Percentiles rank a stretch among this genome's conserved stretches.
Evolutionary conservation across 2,113 vertebrate species (phyloP).

Genomic region (Hemibagrus wyckioides): DNA sequence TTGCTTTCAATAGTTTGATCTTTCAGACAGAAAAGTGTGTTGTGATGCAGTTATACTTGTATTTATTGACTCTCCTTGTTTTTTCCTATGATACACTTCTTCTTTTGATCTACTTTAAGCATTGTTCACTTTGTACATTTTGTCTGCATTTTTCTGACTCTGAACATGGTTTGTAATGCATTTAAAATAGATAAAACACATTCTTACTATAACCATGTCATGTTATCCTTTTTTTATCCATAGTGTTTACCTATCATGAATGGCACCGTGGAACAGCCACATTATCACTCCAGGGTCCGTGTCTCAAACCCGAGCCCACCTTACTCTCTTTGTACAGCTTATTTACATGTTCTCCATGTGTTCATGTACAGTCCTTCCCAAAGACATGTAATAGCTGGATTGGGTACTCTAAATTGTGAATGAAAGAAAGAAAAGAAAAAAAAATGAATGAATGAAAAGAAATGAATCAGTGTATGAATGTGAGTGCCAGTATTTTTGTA

Average conservation of each 20-base stretch:
- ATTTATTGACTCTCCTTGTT: constrained; percentile 36
- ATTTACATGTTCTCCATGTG: not conserved
- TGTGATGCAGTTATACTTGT: constrained; percentile 49
- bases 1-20: constrained; percentile 61
- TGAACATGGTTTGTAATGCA: constrained; percentile 54
- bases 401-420: not conserved
- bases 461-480: not conserved
- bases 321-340: not conserved
- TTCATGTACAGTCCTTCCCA: not conserved
- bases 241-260: not conserved
- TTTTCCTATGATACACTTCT: constrained; percentile 62
- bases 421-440: too few relatives aligned
- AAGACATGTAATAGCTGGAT: not conserved
- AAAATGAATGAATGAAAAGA: too few relatives aligned
- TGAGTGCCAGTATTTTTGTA: not conserved
- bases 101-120: constrained; percentile 36
- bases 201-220: not conserved
- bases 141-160: constrained; percentile 6
- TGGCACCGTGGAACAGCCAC: not conserved
- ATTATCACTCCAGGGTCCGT: not conserved
- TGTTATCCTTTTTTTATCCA: not conserved
- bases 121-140: constrained; percentile 18
- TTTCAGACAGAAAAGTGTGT: constrained; percentile 49
- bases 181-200: constrained; percentile 38
- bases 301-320: not conserved